Percentiles rank a stretch among this genome's conserved stretches.
Conservation (phyloP, 2,113 vertebrate species). For the Pseudopipra pipra region DNA sequence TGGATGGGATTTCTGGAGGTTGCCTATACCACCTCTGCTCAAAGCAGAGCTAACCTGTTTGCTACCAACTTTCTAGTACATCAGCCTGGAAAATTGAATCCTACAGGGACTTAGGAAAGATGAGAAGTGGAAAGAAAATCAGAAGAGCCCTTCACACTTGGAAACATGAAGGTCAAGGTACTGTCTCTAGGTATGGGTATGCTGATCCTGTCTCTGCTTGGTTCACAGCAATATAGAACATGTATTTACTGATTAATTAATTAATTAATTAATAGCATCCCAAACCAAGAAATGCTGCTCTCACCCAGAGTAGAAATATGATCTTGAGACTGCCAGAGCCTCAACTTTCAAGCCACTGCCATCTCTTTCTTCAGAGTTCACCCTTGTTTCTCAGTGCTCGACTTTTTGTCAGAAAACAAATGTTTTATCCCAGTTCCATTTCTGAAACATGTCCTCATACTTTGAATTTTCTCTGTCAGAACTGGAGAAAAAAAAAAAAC, state of each 20-base stretch:
- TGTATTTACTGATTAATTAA: neutral
- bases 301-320: neutral
- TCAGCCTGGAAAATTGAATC: neutral
- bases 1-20: neutral
- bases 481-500: neutral
- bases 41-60: neutral
- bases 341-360: neutral
- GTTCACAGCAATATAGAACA: neutral
- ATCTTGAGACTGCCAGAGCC: neutral
- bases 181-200: neutral
- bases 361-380: neutral
- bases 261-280: neutral
- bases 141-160: neutral
- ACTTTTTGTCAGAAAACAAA: neutral
- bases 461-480: slow-evolving; percentile 7
- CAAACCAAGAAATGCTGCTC: neutral
- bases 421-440: neutral
- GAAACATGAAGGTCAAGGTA: neutral
- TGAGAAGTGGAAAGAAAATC: neutral
- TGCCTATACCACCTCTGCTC: neutral
- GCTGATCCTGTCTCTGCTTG: neutral
- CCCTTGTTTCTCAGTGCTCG: neutral
- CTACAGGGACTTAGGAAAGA: neutral
- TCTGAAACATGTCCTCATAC: neutral
- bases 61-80: neutral